Base-by-base conservation (phyloP, 2,888 invertebrate species). In the Torymus tubicola region DNA sequence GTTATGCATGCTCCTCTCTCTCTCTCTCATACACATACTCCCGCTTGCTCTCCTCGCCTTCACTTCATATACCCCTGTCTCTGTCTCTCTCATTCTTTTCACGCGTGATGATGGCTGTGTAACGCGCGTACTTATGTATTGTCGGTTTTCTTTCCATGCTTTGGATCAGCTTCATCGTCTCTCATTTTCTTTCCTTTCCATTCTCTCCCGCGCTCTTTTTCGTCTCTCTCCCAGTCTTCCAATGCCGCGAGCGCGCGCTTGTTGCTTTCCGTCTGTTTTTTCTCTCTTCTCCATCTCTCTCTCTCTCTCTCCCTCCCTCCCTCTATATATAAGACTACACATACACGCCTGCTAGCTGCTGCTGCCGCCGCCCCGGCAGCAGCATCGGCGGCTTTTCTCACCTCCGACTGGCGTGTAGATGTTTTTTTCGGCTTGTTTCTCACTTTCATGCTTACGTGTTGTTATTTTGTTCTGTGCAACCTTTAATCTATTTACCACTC, bases 381-480 rank as follows among this genome's bases (percentile, higher is more conserved):
- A 42, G 8, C 42, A 42, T 42, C 42, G 42, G 8, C 10, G 42
- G 31, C 31, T 31, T 31, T 31, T 31, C 4, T 31, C 31, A 31
- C 31, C 31, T 31, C 4, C 31, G 31, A 31, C 31, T 31, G 3
- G 3, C 31, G 31, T 8, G 31, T 31, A 31, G 31, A 8, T 8
- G 42, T 42, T 42, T 42, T 42, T 42, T 42, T 42, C 42, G 42
- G 5, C 42, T 42, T 42, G 42, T 42, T 8, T 42, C 42, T 42
- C 42, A 42, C 42, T 42, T 8, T 42, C 42, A 42, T 42, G 79
- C 64, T 71, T 78, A 78, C 68, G 81, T 86, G 84, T 87, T 87
- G 84, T 87, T 87, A 85, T 86, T 87, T 85, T 83, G 84, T 82
- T 84, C 68, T 83, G 85, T 85, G 87, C 87, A 63, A 64, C 77